phyloP scores from a whole-genome alignment of 2,113 vertebrate species.

The Vidua chalybeata region DNA sequence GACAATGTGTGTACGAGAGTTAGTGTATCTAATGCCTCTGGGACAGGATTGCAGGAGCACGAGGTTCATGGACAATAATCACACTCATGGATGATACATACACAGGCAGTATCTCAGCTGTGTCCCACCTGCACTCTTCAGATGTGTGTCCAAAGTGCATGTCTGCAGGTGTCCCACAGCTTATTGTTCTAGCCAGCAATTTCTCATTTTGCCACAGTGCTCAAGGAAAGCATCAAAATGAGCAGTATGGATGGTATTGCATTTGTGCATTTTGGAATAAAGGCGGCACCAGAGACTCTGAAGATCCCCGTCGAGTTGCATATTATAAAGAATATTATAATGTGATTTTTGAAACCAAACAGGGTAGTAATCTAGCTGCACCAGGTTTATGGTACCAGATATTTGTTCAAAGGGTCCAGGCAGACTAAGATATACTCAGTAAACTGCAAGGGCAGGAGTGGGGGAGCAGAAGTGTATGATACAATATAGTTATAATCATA shows the following conservation, averaged over 20 bases:
- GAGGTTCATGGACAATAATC: neutral
- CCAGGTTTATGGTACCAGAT: neutral
- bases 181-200: neutral
- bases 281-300: neutral
- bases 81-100: accelerated
- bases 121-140: neutral
- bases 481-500: constrained; percentile 49
- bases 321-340: neutral
- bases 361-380: neutral
- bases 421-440: neutral
- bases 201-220: neutral
- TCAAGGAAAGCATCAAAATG: neutral
- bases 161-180: neutral
- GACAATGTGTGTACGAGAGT: neutral
- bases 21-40: neutral
- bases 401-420: neutral
- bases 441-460: neutral
- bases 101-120: neutral
- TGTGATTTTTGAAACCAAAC: neutral
- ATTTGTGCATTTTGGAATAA: neutral
- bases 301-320: neutral
- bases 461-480: neutral
- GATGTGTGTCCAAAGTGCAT: neutral
- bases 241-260: neutral
- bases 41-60: neutral